Evolutionary conservation across 2,888 invertebrate species (phyloP), one percentile per base, ranked within the genome.

Genomic region (Penaeus monodon): DNA sequence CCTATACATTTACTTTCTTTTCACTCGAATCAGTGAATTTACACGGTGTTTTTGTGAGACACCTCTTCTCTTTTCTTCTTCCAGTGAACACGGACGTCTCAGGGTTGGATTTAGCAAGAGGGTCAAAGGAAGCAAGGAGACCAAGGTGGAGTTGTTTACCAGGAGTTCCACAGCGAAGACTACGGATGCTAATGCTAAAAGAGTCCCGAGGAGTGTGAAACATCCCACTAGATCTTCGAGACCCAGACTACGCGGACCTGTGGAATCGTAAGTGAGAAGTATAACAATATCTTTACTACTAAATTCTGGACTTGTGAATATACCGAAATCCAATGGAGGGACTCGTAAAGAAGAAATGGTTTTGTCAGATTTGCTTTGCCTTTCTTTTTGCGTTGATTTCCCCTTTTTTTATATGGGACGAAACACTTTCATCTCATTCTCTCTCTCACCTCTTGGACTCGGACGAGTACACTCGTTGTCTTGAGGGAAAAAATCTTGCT

Each of bases 401-500:
- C 65, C 22, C 27, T 64, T 10, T 33, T 38, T 44, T 44, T 44
- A 44, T 44, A 1, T 44, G 10, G 44, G 44, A 44, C 38, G 38
- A 44, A 44, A 10, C 44, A 44, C 24, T 22, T 8, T 3, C 20
- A 10, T 44, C 4, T 57, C 57, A 17, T 33, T 78, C 63, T 64
- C 78, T 64, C 64, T 78, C 64, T 14, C 27, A 74, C 74, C 74
- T 74, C 33, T 38, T 74, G 70, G 24, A 27, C 44, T 49, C 20
- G 81, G 81, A 22, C 49, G 24, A 29, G 79, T 85, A 63, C 88
- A 88, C 73, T 82, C 83, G 76, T 85, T 88, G n/a, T 81, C 81
- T 57, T 77, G 76, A 17, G 85, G 88, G 76, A 85, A 88, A 64
- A 81, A 85, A 33, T 82, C 65, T 29, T 68, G n/a, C 68, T 44